Evolutionary conservation across 1,140 invertebrate genomes (phyloP).

Genomic region (Homarus americanus): DNA sequence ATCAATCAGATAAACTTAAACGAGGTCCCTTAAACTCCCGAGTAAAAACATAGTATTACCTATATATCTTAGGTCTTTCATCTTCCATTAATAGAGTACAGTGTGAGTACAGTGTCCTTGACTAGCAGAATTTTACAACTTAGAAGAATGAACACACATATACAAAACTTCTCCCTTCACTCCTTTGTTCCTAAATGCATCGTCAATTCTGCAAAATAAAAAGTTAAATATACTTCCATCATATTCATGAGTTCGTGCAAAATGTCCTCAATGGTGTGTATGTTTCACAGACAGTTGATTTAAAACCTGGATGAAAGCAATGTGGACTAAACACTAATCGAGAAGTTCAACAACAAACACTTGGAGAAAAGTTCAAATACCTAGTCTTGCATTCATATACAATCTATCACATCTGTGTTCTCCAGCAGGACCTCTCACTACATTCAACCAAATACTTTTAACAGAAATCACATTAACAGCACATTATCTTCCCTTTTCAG

Average conservation of each 20-base stretch:
- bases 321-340: background rate
- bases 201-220: background rate
- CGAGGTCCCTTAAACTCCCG: too few relatives aligned
- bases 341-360: background rate
- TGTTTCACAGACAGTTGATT: background rate
- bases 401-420: too few relatives aligned
- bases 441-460: background rate
- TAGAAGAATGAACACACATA: background rate
- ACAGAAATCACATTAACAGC: too few relatives aligned
- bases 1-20: too few relatives aligned
- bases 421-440: background rate
- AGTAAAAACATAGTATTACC: background rate
- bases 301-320: background rate
- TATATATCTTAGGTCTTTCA: background rate
- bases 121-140: background rate
- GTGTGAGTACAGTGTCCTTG: background rate
- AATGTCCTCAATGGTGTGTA: background rate
- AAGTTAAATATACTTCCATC: background rate
- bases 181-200: background rate
- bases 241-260: background rate
- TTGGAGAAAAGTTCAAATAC: too few relatives aligned
- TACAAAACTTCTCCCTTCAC: background rate
- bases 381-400: too few relatives aligned
- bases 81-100: background rate
- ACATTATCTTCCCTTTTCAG: too few relatives aligned